Base-by-base conservation (phyloP, 2,888 invertebrate species). In the Eristalis tenax region DNA sequence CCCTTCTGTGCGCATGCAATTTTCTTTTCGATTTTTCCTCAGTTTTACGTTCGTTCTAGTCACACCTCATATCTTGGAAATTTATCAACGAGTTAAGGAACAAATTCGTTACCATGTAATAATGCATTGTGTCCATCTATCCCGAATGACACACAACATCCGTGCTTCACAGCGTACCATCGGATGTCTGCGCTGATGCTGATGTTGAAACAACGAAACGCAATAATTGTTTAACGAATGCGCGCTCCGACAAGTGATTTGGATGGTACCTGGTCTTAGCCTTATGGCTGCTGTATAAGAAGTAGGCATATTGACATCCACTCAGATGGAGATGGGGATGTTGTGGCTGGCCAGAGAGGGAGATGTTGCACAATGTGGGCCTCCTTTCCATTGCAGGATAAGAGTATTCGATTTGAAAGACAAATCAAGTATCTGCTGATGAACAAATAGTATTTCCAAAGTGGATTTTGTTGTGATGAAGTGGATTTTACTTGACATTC, bases 31-130 rank as follows among this genome's bases (percentile, higher is more conserved):
- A 38, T 68, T 77, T 38, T 57, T 28, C 35, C 50, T 8, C n/a
- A 1, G 40, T 66, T 73, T 73, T 70, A 75, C 75, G 43, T 1
- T 75, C 66, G 75, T 83, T 83, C 75, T 83, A 76, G 83, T 83
- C 87, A 80, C 87, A 87, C 87, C 87, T 87, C 83, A 80, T 87
- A 87, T 87, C 87, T 87, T 38, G 71, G 68, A 83, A 69, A 87
- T 87, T 80, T 87, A 87, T 87, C 79, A 87, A 83, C 79, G 71
- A 40, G 76, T 65, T 76, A 80, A 76, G 65, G 65, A 79, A 87
- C 83, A 87, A 87, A 83, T 83, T 83, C 80, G 71, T 73, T 83
- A 56, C 56, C 79, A 83, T 80, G 83, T 87, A 80, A 79, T 83
- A 83, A 87, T 64, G 75, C 83, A 83, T 87, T 83, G 83, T 80